phyloP scores from a whole-genome alignment of 1,140 invertebrate genomes.

The Drosophila varians region DNA sequence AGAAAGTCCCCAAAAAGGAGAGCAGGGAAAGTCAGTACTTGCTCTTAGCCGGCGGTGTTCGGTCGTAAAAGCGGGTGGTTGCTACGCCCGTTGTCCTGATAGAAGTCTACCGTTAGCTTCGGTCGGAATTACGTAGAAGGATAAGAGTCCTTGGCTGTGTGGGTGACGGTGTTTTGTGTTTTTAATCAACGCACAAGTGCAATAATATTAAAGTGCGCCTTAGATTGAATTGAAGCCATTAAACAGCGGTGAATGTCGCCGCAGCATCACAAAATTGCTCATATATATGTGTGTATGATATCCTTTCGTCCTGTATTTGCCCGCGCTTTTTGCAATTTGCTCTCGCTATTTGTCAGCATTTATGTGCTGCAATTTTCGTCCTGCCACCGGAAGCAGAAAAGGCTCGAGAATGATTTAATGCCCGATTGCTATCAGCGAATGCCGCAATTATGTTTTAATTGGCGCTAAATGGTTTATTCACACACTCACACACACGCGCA shows the following conservation, averaged over 20 bases:
- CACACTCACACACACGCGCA: constrained; percentile 26
- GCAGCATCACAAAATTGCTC: constrained; percentile 13
- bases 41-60: constrained; percentile 35
- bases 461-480: constrained; percentile 67
- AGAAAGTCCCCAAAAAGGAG: constrained; percentile 36
- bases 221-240: constrained; percentile 41
- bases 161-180: constrained; percentile 10
- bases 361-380: constrained; percentile 47
- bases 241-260: constrained; percentile 15
- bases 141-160: not conserved
- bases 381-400: constrained; percentile 15
- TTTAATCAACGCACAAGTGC: constrained; percentile 50
- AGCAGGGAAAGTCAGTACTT: constrained; percentile 13
- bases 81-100: not conserved
- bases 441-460: constrained; percentile 80
- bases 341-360: constrained; percentile 11
- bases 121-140: constrained; percentile 39
- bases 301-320: constrained; percentile 28
- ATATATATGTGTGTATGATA: constrained; percentile 7
- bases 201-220: constrained; percentile 59
- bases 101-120: constrained; percentile 18
- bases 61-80: constrained; percentile 17
- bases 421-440: constrained; percentile 67
- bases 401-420: constrained; percentile 65
- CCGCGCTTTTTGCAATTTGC: constrained; percentile 50